phyloP scores from a whole-genome alignment of 1,140 invertebrate species.

The Oedothorax gibbosus region DNA sequence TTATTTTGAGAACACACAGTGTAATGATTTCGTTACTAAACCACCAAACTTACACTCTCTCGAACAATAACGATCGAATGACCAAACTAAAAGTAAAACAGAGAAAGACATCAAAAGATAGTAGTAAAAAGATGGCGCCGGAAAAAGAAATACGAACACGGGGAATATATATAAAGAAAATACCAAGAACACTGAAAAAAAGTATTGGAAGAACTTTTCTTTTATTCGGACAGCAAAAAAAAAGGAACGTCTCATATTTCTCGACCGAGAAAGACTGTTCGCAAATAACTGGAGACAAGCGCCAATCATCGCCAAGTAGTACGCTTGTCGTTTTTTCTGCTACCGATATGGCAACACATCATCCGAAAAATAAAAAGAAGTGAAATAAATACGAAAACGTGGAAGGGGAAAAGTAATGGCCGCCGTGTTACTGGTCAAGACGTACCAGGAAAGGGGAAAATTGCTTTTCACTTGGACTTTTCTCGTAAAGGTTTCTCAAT shows the following conservation, averaged over 20 bases:
- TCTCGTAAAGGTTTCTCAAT: conserved; percentile 39
- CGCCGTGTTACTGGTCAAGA: conserved; percentile 26
- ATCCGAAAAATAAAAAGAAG: background rate
- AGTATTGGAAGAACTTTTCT: background rate
- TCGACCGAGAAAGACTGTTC: conserved; percentile 35
- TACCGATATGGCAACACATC: conserved; percentile 54
- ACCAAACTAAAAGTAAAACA: background rate
- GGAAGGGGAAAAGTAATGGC: background rate
- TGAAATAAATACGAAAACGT: background rate
- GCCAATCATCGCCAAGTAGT: conserved; percentile 48
- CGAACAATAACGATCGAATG: background rate
- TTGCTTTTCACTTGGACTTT: conserved; percentile 49
- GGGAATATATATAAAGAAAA: conserved; percentile 38
- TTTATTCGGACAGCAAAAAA: too few relatives aligned
- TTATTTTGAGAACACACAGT: too few relatives aligned
- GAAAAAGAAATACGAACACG: conserved; percentile 45
- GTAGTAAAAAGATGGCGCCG: background rate
- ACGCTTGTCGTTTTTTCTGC: conserved; percentile 37
- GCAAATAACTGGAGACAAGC: conserved; percentile 55
- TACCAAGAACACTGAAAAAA: background rate
- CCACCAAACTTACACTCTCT: too few relatives aligned
- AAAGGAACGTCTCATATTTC: conserved; percentile 50
- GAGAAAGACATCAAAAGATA: conserved; percentile 5
- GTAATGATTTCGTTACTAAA: too few relatives aligned
- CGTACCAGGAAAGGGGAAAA: conserved; percentile 26